These are phyloP conservation scores for Cheirogaleus major DNA, from an alignment of 2,797 vertebrate genomes.

Conservation along the genomic window DNA sequence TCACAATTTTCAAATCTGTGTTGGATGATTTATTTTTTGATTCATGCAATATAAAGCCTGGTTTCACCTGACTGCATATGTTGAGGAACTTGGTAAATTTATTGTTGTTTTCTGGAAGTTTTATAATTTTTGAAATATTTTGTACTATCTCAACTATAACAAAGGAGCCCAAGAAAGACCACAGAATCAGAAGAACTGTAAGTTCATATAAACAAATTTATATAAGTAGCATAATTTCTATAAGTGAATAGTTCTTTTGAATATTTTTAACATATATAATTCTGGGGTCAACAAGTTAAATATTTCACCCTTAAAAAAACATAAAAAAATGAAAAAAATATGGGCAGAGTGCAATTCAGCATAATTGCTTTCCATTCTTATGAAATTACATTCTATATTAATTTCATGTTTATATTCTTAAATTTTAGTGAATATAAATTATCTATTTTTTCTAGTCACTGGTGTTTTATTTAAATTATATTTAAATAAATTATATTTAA, in stretches of 20 bases:
- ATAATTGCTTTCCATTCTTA: neutral
- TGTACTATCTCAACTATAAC: neutral
- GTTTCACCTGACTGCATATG: neutral
- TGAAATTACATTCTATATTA: neutral
- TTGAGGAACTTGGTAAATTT: neutral
- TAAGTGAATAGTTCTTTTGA: neutral
- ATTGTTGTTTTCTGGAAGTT: neutral
- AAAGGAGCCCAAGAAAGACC: neutral
- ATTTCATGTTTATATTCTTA: neutral
- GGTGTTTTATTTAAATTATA: neutral
- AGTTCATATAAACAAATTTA: neutral
- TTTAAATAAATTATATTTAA: neutral
- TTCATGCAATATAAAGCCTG: neutral
- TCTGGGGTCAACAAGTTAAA: neutral
- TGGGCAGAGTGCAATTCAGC: neutral
- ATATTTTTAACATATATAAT: neutral
- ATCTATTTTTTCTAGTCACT: neutral
- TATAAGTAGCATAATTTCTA: neutral
- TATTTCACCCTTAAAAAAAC: neutral
- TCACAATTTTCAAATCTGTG: neutral
- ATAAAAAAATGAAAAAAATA: neutral
- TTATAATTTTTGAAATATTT: neutral
- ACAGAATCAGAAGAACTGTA: neutral
- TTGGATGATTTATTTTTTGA: neutral
- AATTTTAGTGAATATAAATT: neutral